A percentile compares a stretch with the other conserved stretches of the same genome.
Evolutionary conservation across 2,888 invertebrate genomes (phyloP).

Genomic region (Tenthredo distinguenda): DNA sequence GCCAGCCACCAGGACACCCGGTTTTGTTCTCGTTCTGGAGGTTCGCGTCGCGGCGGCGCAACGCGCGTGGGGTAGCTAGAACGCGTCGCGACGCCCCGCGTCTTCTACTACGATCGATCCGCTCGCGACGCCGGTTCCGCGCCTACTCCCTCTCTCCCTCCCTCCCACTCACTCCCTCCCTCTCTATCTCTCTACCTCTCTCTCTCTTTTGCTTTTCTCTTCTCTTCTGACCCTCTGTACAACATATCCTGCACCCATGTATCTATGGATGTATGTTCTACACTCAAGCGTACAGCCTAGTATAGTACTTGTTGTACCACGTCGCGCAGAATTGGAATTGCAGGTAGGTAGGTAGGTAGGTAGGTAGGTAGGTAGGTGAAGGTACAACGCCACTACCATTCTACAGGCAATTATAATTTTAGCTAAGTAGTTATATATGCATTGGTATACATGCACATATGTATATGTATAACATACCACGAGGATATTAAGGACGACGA

Average conservation of each 20-base stretch:
- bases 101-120: conserved; percentile 63
- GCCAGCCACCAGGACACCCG: conserved; percentile 39
- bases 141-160: conserved; percentile 29
- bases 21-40: conserved; percentile 27
- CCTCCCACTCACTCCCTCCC: background rate
- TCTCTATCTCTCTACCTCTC: background rate
- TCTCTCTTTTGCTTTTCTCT: background rate
- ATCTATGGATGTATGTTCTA: background rate
- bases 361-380: background rate
- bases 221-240: background rate
- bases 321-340: background rate
- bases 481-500: background rate
- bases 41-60: conserved; percentile 51
- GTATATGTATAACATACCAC: background rate
- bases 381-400: background rate
- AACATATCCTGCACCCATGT: background rate
- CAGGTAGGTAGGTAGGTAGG: background rate
- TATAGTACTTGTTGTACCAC: conserved; percentile 38
- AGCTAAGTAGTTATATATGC: background rate
- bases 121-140: conserved; percentile 58
- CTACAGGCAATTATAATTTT: background rate
- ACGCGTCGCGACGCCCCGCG: conserved; percentile 54
- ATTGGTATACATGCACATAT: background rate
- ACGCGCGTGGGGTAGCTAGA: conserved; percentile 12
- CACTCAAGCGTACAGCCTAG: background rate